Conservation (phyloP, 2,797 vertebrate species). For the Sylvia borin region DNA sequence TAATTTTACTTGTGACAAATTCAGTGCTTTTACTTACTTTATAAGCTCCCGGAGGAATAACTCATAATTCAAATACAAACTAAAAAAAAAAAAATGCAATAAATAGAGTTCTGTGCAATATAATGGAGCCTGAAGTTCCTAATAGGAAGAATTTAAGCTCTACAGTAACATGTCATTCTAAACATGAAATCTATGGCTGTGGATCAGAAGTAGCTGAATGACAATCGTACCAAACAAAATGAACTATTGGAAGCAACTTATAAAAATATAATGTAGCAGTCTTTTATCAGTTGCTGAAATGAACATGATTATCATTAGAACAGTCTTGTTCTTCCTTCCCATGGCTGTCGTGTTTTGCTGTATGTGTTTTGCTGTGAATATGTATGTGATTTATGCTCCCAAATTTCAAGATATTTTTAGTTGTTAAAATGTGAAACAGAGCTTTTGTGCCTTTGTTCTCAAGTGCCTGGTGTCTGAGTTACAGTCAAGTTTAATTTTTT, state of each 20-base stretch:
- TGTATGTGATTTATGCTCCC: neutral
- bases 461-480: neutral
- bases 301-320: neutral
- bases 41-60: neutral
- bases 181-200: neutral
- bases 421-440: neutral
- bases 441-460: neutral
- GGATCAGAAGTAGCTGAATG: neutral
- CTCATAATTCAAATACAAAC: neutral
- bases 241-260: neutral
- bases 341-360: neutral
- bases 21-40: neutral
- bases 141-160: neutral
- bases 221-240: neutral
- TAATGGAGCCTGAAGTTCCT: neutral
- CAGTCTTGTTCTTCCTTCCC: neutral
- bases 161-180: neutral
- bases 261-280: neutral
- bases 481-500: neutral
- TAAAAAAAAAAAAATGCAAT: neutral
- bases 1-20: neutral
- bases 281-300: neutral
- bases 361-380: neutral
- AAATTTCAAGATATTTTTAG: neutral
- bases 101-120: neutral